Conservation (phyloP, 2,888 invertebrate species). For the Drosophila vallismaia region DNA sequence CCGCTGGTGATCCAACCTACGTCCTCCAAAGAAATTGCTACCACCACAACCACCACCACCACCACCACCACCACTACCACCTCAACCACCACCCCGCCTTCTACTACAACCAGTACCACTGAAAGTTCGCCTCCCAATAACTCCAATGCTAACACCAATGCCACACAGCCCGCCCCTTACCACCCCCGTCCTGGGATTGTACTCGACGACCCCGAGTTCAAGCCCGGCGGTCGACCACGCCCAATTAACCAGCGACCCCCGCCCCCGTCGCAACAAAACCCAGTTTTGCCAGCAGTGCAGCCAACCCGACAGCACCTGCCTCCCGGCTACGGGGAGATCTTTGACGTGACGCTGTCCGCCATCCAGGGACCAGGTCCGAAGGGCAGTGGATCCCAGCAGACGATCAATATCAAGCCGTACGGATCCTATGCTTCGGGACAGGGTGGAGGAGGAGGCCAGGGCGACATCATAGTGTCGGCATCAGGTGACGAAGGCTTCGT, state of each 20-base stretch:
- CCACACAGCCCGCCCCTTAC: conserved; percentile 84
- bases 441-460: conserved; percentile 82
- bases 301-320: conserved; percentile 84
- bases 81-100: conserved; percentile 59
- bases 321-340: conserved; percentile 90
- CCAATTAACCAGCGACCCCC: conserved; percentile 69
- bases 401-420: conserved; percentile 83
- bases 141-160: conserved; percentile 48
- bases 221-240: conserved; percentile 85
- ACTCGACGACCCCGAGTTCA: conserved; percentile 92
- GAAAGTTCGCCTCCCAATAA: conserved; percentile 53
- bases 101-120: conserved; percentile 51
- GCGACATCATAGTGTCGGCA: conserved; percentile 91
- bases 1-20: conserved; percentile 49
- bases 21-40: conserved; percentile 56
- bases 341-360: conserved; percentile 94
- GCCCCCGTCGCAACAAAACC: conserved; percentile 74
- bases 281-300: conserved; percentile 62
- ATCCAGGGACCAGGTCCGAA: conserved; percentile 91
- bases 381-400: conserved; percentile 83
- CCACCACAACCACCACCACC: conserved; percentile 51
- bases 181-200: conserved; percentile 93
- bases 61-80: conserved; percentile 54
- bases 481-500: conserved; percentile 94
- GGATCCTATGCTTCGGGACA: conserved; percentile 78